These are phyloP conservation scores for Rousettus leschenaultii DNA, from an alignment of 2,113 vertebrate genomes.

Conservation along the genomic window DNA sequence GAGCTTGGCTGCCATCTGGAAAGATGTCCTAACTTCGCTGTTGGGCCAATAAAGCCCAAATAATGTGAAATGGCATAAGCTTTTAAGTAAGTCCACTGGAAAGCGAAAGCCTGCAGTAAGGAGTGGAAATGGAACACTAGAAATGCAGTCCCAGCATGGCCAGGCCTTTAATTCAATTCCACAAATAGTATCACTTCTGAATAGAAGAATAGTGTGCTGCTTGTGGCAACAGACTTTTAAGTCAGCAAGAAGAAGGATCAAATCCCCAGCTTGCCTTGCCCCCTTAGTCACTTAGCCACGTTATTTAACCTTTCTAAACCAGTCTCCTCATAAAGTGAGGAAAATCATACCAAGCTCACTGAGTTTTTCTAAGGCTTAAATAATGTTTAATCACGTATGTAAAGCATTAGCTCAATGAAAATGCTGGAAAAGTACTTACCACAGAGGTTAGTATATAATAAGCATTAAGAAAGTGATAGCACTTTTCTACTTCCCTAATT, in stretches of 20 bases:
- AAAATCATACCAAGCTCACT: neutral
- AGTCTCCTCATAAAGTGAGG: neutral
- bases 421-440: neutral
- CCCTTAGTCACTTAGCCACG: neutral
- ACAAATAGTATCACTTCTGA: neutral
- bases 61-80: neutral
- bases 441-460: neutral
- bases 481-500: neutral
- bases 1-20: neutral
- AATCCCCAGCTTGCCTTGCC: neutral
- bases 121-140: neutral
- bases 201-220: neutral
- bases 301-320: neutral
- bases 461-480: neutral
- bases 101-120: neutral
- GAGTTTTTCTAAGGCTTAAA: neutral
- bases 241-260: neutral
- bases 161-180: neutral
- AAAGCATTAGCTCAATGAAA: neutral
- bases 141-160: neutral
- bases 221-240: neutral
- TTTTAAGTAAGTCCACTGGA: neutral
- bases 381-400: no score
- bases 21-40: neutral
- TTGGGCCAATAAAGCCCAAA: neutral